phyloP scores from a whole-genome alignment of 2,113 vertebrate species.

The Platichthys flesus region DNA sequence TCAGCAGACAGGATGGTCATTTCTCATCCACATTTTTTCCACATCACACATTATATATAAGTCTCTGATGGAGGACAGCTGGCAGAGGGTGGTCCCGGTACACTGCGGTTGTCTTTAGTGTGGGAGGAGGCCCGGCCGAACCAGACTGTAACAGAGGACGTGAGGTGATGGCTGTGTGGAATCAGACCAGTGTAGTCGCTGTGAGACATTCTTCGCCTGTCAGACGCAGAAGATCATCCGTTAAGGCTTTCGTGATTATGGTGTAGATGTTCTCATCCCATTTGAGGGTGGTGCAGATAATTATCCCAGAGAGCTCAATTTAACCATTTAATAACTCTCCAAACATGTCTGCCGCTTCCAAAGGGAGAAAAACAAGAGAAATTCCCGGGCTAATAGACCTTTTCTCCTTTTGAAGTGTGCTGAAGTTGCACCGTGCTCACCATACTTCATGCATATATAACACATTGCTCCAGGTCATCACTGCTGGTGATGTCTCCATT shows the following conservation, averaged over 20 bases:
- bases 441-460: constrained; percentile 47
- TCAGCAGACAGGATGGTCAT: constrained; percentile 22
- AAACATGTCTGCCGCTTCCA: constrained; percentile 5
- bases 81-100: constrained; percentile 32
- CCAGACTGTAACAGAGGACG: constrained; percentile 46
- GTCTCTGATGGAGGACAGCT: constrained; percentile 59
- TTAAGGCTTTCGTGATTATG: constrained; percentile 37
- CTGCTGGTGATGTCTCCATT: constrained; percentile 54
- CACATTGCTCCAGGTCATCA: constrained; percentile 34
- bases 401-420: constrained; percentile 34
- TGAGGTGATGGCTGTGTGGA: constrained; percentile 37
- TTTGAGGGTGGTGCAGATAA: constrained; percentile 37
- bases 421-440: constrained; percentile 17
- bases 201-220: constrained; percentile 32
- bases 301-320: constrained; percentile 32
- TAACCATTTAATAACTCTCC: constrained; percentile 39
- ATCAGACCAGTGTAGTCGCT: constrained; percentile 43
- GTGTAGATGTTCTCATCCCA: constrained; percentile 34
- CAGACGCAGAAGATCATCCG: constrained; percentile 46
- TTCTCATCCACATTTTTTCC: constrained; percentile 24
- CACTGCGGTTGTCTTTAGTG: constrained; percentile 41
- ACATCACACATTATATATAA: constrained; percentile 18
- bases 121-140: constrained; percentile 49
- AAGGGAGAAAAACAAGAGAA: constrained; percentile 21
- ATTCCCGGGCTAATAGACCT: constrained; percentile 4